These are phyloP conservation scores for Leucosticte australis DNA, from an alignment of 2,113 vertebrate genomes.

Conservation along the genomic window DNA sequence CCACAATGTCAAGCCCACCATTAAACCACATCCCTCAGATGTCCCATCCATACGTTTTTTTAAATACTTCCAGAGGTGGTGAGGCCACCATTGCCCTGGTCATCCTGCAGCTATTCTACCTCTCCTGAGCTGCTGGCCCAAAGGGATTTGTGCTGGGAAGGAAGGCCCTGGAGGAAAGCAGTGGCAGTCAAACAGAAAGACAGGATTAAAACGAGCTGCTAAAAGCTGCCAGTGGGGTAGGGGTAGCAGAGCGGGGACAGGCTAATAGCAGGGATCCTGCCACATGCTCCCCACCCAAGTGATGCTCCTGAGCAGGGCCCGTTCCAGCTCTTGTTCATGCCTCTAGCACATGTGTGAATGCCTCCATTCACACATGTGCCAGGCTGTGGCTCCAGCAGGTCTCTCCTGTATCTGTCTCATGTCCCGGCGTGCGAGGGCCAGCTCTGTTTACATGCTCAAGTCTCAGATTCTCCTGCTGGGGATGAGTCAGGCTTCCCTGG, in stretches of 20 bases:
- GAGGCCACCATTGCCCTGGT: neutral
- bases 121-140: neutral
- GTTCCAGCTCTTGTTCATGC: neutral
- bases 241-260: neutral
- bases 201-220: neutral
- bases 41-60: neutral
- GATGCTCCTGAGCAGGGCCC: neutral
- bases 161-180: neutral
- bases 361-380: neutral
- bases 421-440: neutral
- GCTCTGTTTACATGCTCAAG: neutral
- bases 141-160: neutral
- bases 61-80: neutral
- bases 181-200: neutral
- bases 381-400: neutral
- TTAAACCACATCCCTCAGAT: neutral
- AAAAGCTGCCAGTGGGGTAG: accelerated
- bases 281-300: neutral
- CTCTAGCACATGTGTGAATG: neutral
- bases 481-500: neutral
- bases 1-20: neutral
- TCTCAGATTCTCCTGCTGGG: neutral
- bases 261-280: neutral
- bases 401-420: neutral
- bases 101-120: neutral